These are phyloP conservation scores for Synergus umbraculus DNA, from an alignment of 2,888 invertebrate species.

Conservation along the genomic window DNA sequence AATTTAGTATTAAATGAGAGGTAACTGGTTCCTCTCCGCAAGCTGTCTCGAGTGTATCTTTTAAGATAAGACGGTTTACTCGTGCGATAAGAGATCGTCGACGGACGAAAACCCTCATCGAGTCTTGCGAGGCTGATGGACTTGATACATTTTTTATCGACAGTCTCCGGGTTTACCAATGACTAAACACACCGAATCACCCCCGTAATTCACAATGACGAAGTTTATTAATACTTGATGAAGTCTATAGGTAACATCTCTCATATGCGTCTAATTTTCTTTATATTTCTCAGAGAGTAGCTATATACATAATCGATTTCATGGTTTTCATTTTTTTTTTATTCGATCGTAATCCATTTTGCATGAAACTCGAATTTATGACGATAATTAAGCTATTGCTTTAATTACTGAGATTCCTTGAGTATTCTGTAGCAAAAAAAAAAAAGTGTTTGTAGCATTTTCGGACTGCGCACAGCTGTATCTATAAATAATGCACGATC, in stretches of 20 bases:
- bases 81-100: constrained; percentile 50
- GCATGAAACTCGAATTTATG: not conserved
- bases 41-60: constrained; percentile 37
- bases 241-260: constrained; percentile 57
- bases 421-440: constrained; percentile 40
- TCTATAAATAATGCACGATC: constrained; percentile 71
- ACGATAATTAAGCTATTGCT: not conserved
- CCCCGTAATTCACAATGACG: constrained; percentile 65
- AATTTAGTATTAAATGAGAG: constrained; percentile 42
- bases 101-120: not conserved
- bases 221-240: constrained; percentile 68
- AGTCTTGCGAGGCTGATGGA: constrained; percentile 40
- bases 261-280: constrained; percentile 43
- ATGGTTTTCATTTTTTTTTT: not conserved
- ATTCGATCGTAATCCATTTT: not conserved
- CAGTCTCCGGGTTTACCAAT: constrained; percentile 53
- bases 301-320: constrained; percentile 17
- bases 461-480: constrained; percentile 71
- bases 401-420: not conserved
- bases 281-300: not conserved
- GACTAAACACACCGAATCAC: constrained; percentile 52
- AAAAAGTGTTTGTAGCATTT: constrained; percentile 49
- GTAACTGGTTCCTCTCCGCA: constrained; percentile 14
- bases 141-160: constrained; percentile 64
- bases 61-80: constrained; percentile 53